Evolutionary conservation across 2,797 vertebrate species (phyloP).

Genomic region (Gymnodraco acuticeps): DNA sequence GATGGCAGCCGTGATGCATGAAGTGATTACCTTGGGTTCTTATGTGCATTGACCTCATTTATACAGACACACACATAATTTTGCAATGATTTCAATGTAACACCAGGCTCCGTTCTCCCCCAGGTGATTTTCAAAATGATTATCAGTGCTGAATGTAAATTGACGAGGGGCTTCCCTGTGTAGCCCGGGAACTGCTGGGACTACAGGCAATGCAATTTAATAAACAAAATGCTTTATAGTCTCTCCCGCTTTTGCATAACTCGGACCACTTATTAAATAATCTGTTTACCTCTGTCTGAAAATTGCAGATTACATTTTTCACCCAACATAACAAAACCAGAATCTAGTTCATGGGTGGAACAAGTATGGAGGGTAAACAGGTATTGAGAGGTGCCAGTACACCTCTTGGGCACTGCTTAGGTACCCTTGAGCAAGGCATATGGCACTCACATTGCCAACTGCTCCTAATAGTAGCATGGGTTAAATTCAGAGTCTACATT

Average conservation of each 20-base stretch:
- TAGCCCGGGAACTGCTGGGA: constrained; percentile 44
- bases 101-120: constrained; percentile 59
- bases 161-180: constrained; percentile 72
- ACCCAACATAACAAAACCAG: not conserved
- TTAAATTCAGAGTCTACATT: no score
- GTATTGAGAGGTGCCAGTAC: no score
- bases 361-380: no score
- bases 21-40: constrained; percentile 77
- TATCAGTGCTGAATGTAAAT: constrained; percentile 72
- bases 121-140: constrained; percentile 72
- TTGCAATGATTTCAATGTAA: constrained; percentile 68
- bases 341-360: no score
- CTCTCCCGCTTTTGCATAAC: constrained; percentile 22
- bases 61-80: constrained; percentile 75
- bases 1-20: constrained; percentile 73
- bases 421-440: no score
- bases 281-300: constrained; percentile 6
- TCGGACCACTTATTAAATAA: constrained; percentile 7
- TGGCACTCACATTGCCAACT: no score
- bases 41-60: constrained; percentile 79
- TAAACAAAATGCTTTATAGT: constrained; percentile 53
- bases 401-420: no score
- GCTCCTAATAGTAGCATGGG: no score
- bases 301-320: constrained; percentile 11
- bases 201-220: constrained; percentile 42